Evolutionary conservation across 2,797 vertebrate species (phyloP), one percentile per base, ranked within the genome.

Genomic region (Botia kubotai): DNA sequence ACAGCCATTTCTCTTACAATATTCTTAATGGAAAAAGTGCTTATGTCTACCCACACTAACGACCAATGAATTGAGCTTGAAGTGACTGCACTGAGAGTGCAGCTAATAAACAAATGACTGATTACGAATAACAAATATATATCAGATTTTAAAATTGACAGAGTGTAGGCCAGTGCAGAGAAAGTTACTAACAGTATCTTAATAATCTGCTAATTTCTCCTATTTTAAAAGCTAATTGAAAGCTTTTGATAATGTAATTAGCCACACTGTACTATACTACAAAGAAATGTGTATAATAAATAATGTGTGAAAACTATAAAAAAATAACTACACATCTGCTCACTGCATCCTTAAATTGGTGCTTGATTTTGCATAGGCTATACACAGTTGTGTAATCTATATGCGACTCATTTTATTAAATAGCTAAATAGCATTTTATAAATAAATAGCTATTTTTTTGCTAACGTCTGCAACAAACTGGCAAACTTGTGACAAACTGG

Each of bases 61-160:
- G 39, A 68, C 52, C 72, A 57, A 79, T 70, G 55, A 23, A 57
- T 66, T 73, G 46, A 66, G 36, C 78, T 39, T 58, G 60, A 66
- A 80, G 60, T 67, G 39, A 80, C 53, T 68, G 39, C 17, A 67
- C 62, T 21, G 36, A n/a, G 13, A 68, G 71, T 26, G 29, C 71
- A 74, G 52, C 48, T 13, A 48, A 74, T 39, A 50, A 68, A 73
- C 21, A 6, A 58, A 74, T 60, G 21, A 23, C 13, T 50, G 71
- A 17, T 74, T 50, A 58, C 8, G 3, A 46, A 60, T 69, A 8
- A n/a, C 19, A 74, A 57, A 46, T 74, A 23, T 46, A 65, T 21
- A 77, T 69, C 55, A 14, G 10, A 70, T 70, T 78, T 77, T 29
- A 17, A 71, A 39, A 79, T 2, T 1, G 12, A 71, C 39, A 36